Evolutionary conservation across 2,797 vertebrate genomes (phyloP).

Genomic region (Macropodus opercularis): DNA sequence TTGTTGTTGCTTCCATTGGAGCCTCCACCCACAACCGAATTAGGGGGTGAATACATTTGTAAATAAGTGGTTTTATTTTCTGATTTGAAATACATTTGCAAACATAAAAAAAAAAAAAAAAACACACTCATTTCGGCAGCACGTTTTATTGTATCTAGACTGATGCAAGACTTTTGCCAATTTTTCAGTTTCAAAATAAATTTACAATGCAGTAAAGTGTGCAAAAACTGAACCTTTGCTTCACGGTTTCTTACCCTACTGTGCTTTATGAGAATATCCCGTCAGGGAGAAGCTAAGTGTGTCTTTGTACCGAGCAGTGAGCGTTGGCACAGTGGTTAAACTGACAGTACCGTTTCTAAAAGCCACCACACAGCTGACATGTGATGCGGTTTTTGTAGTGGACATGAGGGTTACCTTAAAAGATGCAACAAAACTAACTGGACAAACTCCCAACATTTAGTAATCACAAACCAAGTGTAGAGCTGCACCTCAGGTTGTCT

Average conservation of each 20-base stretch:
- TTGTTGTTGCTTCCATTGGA: too few species aligned
- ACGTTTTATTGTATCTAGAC: background rate
- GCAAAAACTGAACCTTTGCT: background rate
- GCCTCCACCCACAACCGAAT: background rate
- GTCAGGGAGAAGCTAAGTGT: background rate
- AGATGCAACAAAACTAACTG: too few species aligned
- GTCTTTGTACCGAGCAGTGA: too few species aligned
- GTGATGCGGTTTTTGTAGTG: conserved; percentile 1
- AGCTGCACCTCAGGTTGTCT: conserved; percentile 4
- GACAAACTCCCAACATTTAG: too few species aligned
- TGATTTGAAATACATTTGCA: background rate
- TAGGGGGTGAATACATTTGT: background rate
- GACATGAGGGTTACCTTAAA: conserved; percentile 4
- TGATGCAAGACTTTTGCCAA: background rate
- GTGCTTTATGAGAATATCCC: background rate
- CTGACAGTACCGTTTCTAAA: background rate
- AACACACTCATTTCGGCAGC: background rate
- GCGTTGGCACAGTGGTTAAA: background rate
- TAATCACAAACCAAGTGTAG: too few species aligned
- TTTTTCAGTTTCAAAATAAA: background rate
- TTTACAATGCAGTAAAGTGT: background rate
- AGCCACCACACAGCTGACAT: background rate
- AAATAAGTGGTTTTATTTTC: background rate
- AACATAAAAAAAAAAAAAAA: too few species aligned
- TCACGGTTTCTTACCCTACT: background rate